Evolutionary conservation across 2,888 invertebrate species (phyloP).

Genomic region (Ophion obscuratus): DNA sequence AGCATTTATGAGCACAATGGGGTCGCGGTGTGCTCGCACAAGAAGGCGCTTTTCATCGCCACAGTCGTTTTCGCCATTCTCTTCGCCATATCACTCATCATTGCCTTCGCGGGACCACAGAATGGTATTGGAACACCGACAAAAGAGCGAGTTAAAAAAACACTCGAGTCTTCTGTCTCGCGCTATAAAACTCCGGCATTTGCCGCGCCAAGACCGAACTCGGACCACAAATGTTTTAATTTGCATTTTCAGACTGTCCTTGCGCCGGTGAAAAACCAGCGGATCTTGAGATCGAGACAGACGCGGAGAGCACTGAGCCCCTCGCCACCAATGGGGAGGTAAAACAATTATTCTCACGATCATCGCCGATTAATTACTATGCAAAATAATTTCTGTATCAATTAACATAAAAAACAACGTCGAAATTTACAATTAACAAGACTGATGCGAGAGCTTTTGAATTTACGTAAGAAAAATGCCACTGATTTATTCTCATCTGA

Average conservation of each 20-base stretch:
- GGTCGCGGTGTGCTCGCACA: constrained; percentile 94
- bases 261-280: constrained; percentile 89
- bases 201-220: constrained; percentile 26
- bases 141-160: neutral
- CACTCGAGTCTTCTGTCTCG: neutral
- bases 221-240: constrained; percentile 28
- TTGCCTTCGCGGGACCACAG: constrained; percentile 95
- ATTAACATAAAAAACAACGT: neutral
- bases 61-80: constrained; percentile 92
- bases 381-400: too few relatives aligned
- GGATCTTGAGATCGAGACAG: constrained; percentile 87
- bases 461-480: too few relatives aligned
- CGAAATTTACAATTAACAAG: neutral
- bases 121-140: constrained; percentile 86
- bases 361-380: neutral
- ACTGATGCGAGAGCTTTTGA: neutral
- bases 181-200: neutral
- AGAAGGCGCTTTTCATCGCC: constrained; percentile 92
- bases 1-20: constrained; percentile 90
- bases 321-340: constrained; percentile 89
- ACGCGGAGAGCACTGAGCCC: constrained; percentile 88
- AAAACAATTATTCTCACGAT: constrained; percentile 15
- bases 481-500: too few relatives aligned
- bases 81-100: constrained; percentile 93
- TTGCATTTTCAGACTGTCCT: constrained; percentile 86